Evolutionary conservation across 1,140 invertebrate genomes (phyloP).

Genomic region (Octopus bimaculoides): DNA sequence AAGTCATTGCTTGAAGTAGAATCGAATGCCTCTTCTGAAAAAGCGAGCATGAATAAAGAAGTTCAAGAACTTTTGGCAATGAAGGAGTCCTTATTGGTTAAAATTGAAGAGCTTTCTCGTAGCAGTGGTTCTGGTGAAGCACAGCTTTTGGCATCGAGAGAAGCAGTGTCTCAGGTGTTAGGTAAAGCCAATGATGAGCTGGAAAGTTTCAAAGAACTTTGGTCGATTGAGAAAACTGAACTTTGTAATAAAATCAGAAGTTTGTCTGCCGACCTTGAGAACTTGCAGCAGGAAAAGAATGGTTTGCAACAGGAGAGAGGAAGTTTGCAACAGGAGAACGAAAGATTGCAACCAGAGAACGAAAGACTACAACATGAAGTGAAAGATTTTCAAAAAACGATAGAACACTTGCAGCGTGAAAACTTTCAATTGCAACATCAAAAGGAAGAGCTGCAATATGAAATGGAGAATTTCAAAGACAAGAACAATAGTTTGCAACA

Average conservation of each 20-base stretch:
- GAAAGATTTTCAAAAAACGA: too few species aligned
- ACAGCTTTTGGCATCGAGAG: slow-evolving; percentile 15
- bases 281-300: not conserved
- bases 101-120: slow-evolving; percentile 7
- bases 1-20: not conserved
- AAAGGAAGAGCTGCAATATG: too few species aligned
- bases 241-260: slow-evolving; percentile 17
- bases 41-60: slow-evolving; percentile 11
- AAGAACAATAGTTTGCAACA: too few species aligned
- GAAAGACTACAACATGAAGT: slow-evolving; percentile 15
- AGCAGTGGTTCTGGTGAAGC: not conserved
- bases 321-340: slow-evolving; percentile 32
- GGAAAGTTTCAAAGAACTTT: slow-evolving; percentile 25
- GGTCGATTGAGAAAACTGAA: slow-evolving; percentile 31
- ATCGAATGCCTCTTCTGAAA: not conserved
- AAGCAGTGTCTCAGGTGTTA: slow-evolving; percentile 17
- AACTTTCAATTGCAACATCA: too few species aligned
- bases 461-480: too few species aligned
- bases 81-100: not conserved
- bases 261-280: not conserved
- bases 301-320: slow-evolving; percentile 30
- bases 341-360: slow-evolving; percentile 20
- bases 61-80: not conserved
- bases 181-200: slow-evolving; percentile 23
- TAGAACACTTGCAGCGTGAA: too few species aligned